These are phyloP conservation scores for Phocoena sinus DNA, from an alignment of 2,113 vertebrate genomes.

Conservation along the genomic window DNA sequence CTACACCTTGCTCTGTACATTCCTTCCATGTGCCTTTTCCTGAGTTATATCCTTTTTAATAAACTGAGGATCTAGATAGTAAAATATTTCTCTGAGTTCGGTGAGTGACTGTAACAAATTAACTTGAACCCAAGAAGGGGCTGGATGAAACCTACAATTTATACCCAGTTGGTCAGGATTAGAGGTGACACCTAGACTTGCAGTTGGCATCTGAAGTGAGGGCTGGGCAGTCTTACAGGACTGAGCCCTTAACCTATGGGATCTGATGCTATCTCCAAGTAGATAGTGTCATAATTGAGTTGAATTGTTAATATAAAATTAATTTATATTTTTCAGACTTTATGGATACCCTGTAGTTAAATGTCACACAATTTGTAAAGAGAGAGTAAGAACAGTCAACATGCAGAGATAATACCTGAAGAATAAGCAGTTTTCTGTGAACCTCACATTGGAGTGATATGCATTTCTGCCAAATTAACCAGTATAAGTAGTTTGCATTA, in stretches of 20 bases:
- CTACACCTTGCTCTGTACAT: not conserved
- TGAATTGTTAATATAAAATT: not conserved
- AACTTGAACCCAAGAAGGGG: not conserved
- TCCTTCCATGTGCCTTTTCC: not conserved
- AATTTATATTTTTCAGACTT: not conserved
- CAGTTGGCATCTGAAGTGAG: not conserved
- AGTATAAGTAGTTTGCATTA: not conserved
- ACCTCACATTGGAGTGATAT: not conserved
- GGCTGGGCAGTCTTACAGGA: not conserved
- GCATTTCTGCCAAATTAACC: slow-evolving; percentile 10
- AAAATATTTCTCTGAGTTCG: not conserved
- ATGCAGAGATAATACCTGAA: slow-evolving; percentile 55
- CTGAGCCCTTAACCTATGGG: not conserved
- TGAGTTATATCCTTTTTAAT: not conserved
- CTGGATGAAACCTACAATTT: not conserved
- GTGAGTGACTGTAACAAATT: not conserved
- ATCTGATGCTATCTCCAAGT: not conserved
- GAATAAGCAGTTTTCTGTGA: slow-evolving; percentile 65
- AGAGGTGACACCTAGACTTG: not conserved
- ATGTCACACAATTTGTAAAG: slow-evolving; percentile 5
- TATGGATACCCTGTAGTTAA: not conserved
- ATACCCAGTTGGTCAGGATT: not conserved
- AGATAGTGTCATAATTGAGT: not conserved
- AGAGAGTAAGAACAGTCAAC: not conserved
- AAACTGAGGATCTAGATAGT: not conserved